Conservation (phyloP, 1,140 invertebrate genomes). For the Sycophaga agraensis region DNA sequence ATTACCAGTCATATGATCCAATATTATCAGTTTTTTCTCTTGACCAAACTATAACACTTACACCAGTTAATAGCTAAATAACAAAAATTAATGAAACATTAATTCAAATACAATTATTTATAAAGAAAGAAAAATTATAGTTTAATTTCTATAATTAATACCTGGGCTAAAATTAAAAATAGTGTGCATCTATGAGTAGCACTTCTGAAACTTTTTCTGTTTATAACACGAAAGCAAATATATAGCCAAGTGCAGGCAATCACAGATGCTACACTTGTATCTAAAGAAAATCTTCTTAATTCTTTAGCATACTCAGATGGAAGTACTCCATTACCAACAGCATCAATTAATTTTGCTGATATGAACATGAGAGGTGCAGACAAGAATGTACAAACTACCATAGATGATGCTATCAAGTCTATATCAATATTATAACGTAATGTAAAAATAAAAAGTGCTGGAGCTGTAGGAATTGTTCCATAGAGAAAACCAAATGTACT, state of each 20-base stretch:
- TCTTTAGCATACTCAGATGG: conserved; percentile 72
- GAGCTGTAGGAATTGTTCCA: conserved; percentile 92
- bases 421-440: conserved; percentile 83
- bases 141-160: conserved; percentile 43
- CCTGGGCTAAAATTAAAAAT: conserved; percentile 78
- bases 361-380: conserved; percentile 94
- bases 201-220: conserved; percentile 72
- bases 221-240: conserved; percentile 67
- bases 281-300: conserved; percentile 78
- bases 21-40: conserved; percentile 37
- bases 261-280: conserved; percentile 77
- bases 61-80: conserved; percentile 38
- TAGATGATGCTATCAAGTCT: conserved; percentile 86
- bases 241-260: conserved; percentile 78
- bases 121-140: conserved; percentile 4
- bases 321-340: conserved; percentile 64
- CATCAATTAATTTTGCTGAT: conserved; percentile 87
- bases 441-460: conserved; percentile 92
- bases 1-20: conserved; percentile 47
- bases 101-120: neutral
- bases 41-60: conserved; percentile 53
- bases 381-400: conserved; percentile 92
- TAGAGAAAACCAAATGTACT: conserved; percentile 95
- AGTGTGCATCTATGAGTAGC: conserved; percentile 83
- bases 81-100: neutral